These are phyloP conservation scores for Cercocebus atys DNA, from an alignment of 2,113 vertebrate genomes.

Conservation along the genomic window DNA sequence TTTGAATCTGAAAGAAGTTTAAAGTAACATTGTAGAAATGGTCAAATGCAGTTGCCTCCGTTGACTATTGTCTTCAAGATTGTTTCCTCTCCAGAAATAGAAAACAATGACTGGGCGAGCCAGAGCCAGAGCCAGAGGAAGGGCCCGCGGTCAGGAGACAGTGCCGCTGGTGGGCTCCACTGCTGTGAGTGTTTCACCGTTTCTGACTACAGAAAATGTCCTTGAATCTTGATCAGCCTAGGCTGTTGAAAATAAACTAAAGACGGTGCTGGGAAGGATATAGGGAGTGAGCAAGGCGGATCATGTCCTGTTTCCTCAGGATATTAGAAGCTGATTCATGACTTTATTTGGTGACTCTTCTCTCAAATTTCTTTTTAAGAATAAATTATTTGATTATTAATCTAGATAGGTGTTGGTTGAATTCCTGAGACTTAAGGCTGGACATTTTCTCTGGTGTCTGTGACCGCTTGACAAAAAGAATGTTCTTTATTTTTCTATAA, in stretches of 20 bases:
- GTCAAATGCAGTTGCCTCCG: fast-evolving
- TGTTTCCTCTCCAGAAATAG: background rate
- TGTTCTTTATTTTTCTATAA: background rate
- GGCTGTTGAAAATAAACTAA: background rate
- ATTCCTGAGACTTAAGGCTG: background rate
- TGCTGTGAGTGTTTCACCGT: conserved; percentile 80
- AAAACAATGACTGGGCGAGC: conserved; percentile 90
- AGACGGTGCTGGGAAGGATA: background rate
- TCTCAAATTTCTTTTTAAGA: background rate
- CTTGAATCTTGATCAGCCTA: background rate
- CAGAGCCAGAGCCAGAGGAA: conserved; percentile 88
- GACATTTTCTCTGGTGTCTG: background rate
- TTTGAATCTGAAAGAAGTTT: background rate
- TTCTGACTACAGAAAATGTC: background rate
- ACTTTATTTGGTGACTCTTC: background rate
- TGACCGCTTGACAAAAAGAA: background rate
- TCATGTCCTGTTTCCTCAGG: background rate
- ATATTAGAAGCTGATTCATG: no score
- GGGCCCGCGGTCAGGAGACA: conserved; percentile 85
- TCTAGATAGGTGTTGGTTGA: background rate
- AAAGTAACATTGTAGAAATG: background rate
- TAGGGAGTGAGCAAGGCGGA: background rate
- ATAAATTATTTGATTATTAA: background rate
- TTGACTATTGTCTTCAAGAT: background rate
- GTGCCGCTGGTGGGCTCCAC: conserved; percentile 62